Percentiles rank a stretch among this genome's conserved stretches.
These are phyloP conservation scores for Sarcoramphus papa DNA, from an alignment of 2,797 vertebrate genomes.

Conservation along the genomic window DNA sequence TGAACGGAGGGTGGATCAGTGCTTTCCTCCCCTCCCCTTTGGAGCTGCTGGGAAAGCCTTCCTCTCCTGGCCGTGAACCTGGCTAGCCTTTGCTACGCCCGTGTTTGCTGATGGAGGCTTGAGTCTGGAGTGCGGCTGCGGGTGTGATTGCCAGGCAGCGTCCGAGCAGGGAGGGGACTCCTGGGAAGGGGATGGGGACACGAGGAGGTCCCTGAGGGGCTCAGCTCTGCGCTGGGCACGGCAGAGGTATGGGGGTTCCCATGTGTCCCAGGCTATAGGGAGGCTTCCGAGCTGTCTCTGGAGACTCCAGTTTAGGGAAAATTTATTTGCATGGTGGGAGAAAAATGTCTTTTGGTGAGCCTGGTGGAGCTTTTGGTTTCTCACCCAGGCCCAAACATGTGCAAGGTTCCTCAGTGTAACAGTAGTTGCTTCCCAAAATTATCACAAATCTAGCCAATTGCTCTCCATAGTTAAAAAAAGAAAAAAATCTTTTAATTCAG, in stretches of 20 bases:
- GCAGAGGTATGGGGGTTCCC: neutral
- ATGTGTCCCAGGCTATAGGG: neutral
- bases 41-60: neutral
- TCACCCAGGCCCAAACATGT: neutral
- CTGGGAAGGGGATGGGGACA: neutral
- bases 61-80: neutral
- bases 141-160: neutral
- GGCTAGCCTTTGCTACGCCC: too few relatives aligned
- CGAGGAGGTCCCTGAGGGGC: neutral
- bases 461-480: neutral
- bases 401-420: neutral
- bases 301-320: neutral
- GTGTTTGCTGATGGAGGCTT: neutral
- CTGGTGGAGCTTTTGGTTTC: neutral
- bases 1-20: neutral
- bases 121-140: neutral
- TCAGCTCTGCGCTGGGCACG: fast-evolving
- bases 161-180: too few relatives aligned
- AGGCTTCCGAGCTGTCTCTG: neutral
- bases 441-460: neutral
- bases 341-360: neutral
- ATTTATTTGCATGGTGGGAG: neutral
- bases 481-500: neutral
- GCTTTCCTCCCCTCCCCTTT: neutral
- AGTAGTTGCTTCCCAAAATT: neutral